Percentiles rank a stretch among this genome's conserved stretches.
Evolutionary conservation across 1,140 invertebrate genomes (phyloP).

Genomic region (Armadillidium nasatum): DNA sequence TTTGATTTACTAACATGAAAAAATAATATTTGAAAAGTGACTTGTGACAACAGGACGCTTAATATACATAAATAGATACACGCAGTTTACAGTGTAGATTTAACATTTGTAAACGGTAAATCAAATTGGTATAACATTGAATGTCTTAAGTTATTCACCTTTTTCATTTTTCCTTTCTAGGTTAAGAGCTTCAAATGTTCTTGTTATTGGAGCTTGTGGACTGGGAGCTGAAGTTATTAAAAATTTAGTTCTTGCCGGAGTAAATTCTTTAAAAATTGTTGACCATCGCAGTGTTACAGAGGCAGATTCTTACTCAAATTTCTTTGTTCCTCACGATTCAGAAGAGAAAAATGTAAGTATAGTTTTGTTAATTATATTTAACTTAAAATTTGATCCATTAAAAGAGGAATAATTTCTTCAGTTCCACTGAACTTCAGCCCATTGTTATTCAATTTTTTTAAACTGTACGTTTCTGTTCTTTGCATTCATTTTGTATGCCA

Average conservation of each 20-base stretch:
- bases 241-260: slow-evolving; percentile 90
- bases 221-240: slow-evolving; percentile 93
- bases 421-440: background rate
- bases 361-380: background rate
- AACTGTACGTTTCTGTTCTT: slow-evolving; percentile 41
- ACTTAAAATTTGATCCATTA: background rate
- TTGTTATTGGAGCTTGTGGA: slow-evolving; percentile 83
- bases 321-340: slow-evolving; percentile 63
- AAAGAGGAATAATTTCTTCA: background rate
- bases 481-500: no score
- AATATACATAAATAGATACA: no score
- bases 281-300: slow-evolving; percentile 70
- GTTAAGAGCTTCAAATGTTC: slow-evolving; percentile 73
- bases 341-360: slow-evolving; percentile 64
- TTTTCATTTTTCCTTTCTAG: slow-evolving; percentile 55
- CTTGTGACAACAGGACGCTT: no score
- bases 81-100: no score
- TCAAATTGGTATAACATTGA: no score
- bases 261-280: slow-evolving; percentile 81
- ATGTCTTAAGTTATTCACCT: no score
- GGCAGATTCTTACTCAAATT: slow-evolving; percentile 72
- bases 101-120: no score
- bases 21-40: no score
- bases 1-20: no score
- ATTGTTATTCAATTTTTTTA: slow-evolving; percentile 5